These are phyloP conservation scores for Asarcornis scutulata DNA, from an alignment of 2,113 vertebrate species.

Conservation along the genomic window DNA sequence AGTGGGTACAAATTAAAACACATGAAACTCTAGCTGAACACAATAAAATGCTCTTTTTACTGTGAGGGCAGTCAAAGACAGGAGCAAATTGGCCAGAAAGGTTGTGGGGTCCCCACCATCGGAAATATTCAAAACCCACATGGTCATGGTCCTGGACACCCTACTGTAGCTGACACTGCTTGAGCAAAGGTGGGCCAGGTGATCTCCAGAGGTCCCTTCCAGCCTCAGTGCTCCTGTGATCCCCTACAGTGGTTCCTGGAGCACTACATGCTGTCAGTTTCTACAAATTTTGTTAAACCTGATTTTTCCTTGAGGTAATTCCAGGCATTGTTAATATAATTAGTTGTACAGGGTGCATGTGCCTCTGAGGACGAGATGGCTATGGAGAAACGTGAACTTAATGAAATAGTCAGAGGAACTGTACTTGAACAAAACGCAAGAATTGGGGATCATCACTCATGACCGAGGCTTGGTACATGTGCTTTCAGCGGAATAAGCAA, in stretches of 20 bases:
- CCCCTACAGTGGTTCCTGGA: background rate
- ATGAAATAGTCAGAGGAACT: background rate
- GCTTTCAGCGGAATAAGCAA: background rate
- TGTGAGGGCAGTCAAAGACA: background rate
- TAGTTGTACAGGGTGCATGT: background rate
- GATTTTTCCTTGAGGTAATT: background rate
- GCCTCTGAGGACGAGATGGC: background rate
- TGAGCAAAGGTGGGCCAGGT: background rate
- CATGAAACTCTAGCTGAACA: background rate
- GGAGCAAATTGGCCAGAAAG: background rate
- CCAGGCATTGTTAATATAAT: background rate
- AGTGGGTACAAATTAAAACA: background rate
- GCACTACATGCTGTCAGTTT: background rate
- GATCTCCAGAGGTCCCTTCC: background rate
- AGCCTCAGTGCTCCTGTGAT: background rate
- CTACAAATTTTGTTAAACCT: fast-evolving
- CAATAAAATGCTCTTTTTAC: background rate
- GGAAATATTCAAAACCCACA: background rate
- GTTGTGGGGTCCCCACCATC: background rate
- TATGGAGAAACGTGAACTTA: background rate
- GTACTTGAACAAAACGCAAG: background rate
- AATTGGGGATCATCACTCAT: background rate
- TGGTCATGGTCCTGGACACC: background rate
- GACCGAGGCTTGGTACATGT: background rate
- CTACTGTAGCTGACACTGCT: background rate